Conservation (phyloP, 2,797 vertebrate genomes). For the Hippocampus kuda region DNA sequence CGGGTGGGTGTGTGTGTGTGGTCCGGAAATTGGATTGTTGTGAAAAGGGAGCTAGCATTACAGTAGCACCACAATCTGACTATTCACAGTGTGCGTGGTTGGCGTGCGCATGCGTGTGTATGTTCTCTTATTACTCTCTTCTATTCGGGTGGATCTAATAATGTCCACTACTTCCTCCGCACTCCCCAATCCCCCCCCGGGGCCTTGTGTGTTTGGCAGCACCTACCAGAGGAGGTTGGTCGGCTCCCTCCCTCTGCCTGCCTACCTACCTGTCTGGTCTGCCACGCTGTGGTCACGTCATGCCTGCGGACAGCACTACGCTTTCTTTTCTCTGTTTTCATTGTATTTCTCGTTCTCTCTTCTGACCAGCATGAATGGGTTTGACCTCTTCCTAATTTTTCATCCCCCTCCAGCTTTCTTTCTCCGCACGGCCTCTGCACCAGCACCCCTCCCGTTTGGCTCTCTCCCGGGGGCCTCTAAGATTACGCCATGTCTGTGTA, state of each 20-base stretch:
- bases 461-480: constrained; percentile 24
- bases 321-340: constrained; percentile 25
- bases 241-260: constrained; percentile 65
- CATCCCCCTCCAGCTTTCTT: constrained; percentile 14
- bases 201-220: constrained; percentile 69
- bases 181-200: constrained; percentile 23
- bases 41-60: constrained; percentile 12
- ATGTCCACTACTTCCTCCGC: constrained; percentile 62
- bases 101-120: constrained; percentile 50
- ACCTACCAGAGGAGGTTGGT: constrained; percentile 79
- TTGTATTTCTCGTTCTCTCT: constrained; percentile 28
- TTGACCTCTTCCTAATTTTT: background rate
- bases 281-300: constrained; percentile 55
- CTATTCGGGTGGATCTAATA: constrained; percentile 65
- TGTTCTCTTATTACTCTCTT: constrained; percentile 39
- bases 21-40: constrained; percentile 11
- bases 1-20: background rate
- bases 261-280: constrained; percentile 53
- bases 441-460: constrained; percentile 12
- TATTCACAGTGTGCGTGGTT: constrained; percentile 47
- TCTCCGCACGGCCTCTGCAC: constrained; percentile 35
- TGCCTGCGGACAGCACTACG: constrained; percentile 63
- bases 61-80: constrained; percentile 18
- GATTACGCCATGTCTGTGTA: constrained; percentile 26
- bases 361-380: constrained; percentile 62